These are phyloP conservation scores for Cardinalis cardinalis DNA, from an alignment of 2,113 vertebrate species.

Conservation along the genomic window DNA sequence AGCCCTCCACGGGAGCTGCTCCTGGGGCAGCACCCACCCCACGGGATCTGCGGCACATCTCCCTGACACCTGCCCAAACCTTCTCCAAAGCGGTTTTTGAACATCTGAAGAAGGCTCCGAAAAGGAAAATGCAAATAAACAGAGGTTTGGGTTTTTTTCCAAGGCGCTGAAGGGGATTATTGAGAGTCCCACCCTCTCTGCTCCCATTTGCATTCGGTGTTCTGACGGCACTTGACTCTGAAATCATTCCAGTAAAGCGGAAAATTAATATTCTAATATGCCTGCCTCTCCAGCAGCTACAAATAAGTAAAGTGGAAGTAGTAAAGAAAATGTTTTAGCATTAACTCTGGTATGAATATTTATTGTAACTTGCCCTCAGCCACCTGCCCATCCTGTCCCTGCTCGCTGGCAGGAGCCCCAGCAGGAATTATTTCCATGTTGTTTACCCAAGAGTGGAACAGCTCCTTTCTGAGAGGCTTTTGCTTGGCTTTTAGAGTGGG, in stretches of 20 bases:
- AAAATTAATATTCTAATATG: constrained; percentile 86
- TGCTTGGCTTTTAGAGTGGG: background rate
- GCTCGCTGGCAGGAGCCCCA: background rate
- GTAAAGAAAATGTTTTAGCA: constrained; percentile 54
- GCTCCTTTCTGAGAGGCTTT: background rate
- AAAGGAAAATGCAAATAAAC: constrained; percentile 53
- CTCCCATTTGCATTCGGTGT: constrained; percentile 64
- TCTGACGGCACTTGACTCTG: constrained; percentile 70
- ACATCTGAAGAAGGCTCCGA: background rate
- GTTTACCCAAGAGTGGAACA: background rate
- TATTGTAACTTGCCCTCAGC: constrained; percentile 24
- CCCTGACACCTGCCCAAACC: background rate
- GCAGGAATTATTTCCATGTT: background rate
- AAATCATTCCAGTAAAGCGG: constrained; percentile 83
- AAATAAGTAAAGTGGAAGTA: constrained; percentile 68
- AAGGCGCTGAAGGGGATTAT: constrained; percentile 62
- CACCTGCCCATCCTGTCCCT: background rate
- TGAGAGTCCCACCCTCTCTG: constrained; percentile 54
- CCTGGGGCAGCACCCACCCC: background rate
- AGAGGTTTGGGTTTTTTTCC: background rate
- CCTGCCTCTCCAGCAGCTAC: constrained; percentile 68
- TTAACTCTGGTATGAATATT: constrained; percentile 69
- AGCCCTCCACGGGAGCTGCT: background rate
- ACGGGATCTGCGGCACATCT: rapidly evolving
- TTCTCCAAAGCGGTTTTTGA: background rate